A percentile compares a stretch with the other conserved stretches of the same genome.
These are phyloP conservation scores for Melikaiella ostensackeni DNA, from an alignment of 2,888 invertebrate species.

Conservation along the genomic window DNA sequence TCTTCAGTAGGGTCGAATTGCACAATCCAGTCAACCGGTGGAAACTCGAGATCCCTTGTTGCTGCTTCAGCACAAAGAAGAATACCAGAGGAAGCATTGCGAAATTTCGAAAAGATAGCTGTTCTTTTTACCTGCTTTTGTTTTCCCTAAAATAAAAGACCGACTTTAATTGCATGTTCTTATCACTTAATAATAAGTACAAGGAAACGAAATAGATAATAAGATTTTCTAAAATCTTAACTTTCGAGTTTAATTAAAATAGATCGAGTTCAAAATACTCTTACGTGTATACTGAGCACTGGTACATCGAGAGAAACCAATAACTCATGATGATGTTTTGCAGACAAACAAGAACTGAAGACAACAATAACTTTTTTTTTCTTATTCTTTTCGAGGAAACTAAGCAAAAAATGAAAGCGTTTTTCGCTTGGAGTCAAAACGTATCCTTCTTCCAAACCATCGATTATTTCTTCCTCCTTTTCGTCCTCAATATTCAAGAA, in stretches of 20 bases:
- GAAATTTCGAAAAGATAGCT: constrained; percentile 97
- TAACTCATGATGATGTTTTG: constrained; percentile 94
- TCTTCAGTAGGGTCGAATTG: constrained; percentile 99
- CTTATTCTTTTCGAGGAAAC: constrained; percentile 75
- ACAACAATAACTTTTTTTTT: constrained; percentile 97
- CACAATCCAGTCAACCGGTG: constrained; percentile 98
- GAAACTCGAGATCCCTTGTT: constrained; percentile 94
- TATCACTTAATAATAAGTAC: not conserved
- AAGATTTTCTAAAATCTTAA: too few relatives aligned
- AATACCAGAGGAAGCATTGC: constrained; percentile 93
- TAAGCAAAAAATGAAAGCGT: constrained; percentile 92
- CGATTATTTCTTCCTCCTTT: constrained; percentile 86
- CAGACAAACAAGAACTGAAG: constrained; percentile 95
- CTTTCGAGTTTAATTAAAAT: too few relatives aligned
- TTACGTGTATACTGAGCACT: constrained; percentile 94
- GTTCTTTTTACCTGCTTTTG: constrained; percentile 97
- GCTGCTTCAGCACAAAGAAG: constrained; percentile 97
- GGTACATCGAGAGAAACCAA: constrained; percentile 97
- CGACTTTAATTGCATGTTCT: not conserved
- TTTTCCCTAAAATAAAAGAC: constrained; percentile 85
- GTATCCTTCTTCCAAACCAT: constrained; percentile 89
- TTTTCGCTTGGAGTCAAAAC: constrained; percentile 96
- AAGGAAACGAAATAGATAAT: too few relatives aligned
- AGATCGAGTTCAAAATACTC: constrained; percentile 35
- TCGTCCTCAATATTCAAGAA: constrained; percentile 94